Conservation (phyloP, 2,113 vertebrate genomes). For the Triplophysa siluroides region DNA sequence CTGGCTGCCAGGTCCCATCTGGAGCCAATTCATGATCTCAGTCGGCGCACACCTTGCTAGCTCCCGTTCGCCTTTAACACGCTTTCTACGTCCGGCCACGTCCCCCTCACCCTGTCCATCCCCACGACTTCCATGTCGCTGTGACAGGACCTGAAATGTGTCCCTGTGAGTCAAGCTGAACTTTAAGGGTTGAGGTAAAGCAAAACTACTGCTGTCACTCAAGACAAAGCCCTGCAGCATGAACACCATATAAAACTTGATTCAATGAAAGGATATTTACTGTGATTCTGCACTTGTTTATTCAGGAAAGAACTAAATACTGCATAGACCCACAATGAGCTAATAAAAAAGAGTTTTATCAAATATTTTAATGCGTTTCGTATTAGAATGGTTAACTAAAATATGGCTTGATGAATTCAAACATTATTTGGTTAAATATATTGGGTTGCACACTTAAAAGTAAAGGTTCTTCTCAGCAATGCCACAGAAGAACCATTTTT, state of each 20-base stretch:
- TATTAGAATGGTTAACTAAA: not conserved
- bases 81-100: constrained; percentile 4
- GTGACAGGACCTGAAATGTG: constrained; percentile 29
- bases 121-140: not conserved
- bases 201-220: constrained; percentile 27
- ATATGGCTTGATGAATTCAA: not conserved
- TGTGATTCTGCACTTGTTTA: not conserved
- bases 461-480: too few relatives aligned
- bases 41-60: constrained; percentile 72
- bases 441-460: too few relatives aligned
- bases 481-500: too few relatives aligned
- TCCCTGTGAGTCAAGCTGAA: constrained; percentile 37
- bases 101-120: constrained; percentile 48
- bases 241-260: not conserved
- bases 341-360: not conserved
- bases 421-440: not conserved
- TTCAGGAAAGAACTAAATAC: not conserved
- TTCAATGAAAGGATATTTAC: not conserved
- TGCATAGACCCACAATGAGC: not conserved
- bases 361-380: not conserved
- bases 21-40: constrained; percentile 78
- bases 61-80: constrained; percentile 55
- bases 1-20: constrained; percentile 83
- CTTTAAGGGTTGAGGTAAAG: constrained; percentile 36
- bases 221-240: constrained; percentile 13